phyloP scores from a whole-genome alignment of 2,797 vertebrate genomes.

The Streptopelia turtur region DNA sequence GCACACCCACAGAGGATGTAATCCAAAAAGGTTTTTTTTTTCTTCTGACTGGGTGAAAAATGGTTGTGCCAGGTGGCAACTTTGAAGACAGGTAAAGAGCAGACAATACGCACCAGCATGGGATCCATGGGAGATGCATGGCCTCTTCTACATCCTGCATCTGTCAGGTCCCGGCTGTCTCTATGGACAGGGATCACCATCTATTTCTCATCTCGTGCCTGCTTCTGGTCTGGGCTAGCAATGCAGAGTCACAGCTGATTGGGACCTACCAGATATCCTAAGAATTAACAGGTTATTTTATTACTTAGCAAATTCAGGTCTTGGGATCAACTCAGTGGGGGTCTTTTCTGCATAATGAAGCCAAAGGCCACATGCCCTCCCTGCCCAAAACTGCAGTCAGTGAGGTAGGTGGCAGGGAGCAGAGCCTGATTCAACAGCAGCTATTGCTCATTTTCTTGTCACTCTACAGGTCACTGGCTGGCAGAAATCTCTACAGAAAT shows the following conservation, averaged over 20 bases:
- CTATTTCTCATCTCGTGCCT: background rate
- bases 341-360: background rate
- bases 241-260: background rate
- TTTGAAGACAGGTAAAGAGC: background rate
- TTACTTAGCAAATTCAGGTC: background rate
- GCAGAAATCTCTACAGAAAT: slow-evolving; percentile 2
- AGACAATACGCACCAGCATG: accelerated
- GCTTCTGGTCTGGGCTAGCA: background rate
- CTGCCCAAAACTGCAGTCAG: background rate
- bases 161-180: background rate
- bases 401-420: background rate
- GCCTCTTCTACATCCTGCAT: background rate
- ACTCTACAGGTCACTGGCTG: background rate
- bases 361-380: background rate
- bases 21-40: background rate
- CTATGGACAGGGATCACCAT: background rate
- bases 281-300: background rate
- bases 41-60: background rate
- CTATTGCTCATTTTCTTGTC: slow-evolving; percentile 34
- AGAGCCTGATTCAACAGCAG: background rate
- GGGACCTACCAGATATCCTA: background rate
- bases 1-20: background rate
- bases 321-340: background rate
- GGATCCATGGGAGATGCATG: accelerated
- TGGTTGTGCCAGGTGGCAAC: background rate